Conservation (phyloP, 2,113 vertebrate genomes). For the Nansenia antarctica region DNA sequence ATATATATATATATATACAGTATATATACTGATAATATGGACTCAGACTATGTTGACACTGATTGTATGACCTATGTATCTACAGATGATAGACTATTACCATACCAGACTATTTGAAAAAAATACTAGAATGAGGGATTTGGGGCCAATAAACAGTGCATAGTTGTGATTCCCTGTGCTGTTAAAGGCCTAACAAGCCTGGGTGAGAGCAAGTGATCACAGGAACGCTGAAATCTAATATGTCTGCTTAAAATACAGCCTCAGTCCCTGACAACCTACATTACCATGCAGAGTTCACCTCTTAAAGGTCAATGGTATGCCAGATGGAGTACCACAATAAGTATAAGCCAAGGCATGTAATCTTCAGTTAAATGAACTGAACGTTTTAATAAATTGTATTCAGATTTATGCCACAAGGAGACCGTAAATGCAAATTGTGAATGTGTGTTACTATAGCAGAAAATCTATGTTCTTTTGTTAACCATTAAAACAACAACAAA, state of each 20-base stretch:
- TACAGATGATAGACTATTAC: neutral
- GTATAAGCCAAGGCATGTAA: neutral
- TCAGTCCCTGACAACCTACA: neutral
- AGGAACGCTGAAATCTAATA: slow-evolving; percentile 6
- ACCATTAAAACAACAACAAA: neutral
- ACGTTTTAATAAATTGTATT: too few relatives aligned
- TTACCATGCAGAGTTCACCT: neutral
- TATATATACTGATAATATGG: too few relatives aligned
- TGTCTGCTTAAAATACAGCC: slow-evolving; percentile 12
- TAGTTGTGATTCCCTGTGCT: neutral
- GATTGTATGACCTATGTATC: neutral
- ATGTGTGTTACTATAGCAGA: neutral
- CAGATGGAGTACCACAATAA: neutral
- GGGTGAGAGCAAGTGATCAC: neutral
- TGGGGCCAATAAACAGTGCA: neutral
- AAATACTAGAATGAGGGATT: too few relatives aligned
- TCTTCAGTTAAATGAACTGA: neutral
- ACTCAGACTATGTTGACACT: too few relatives aligned
- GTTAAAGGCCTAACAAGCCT: neutral
- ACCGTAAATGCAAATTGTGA: neutral
- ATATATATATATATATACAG: too few relatives aligned
- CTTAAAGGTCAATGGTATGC: slow-evolving; percentile 7
- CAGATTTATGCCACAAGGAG: too few relatives aligned
- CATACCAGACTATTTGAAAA: neutral
- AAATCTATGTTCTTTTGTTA: too few relatives aligned